Conservation (phyloP, 2,113 vertebrate genomes). For the Ariopsis seemanni region DNA sequence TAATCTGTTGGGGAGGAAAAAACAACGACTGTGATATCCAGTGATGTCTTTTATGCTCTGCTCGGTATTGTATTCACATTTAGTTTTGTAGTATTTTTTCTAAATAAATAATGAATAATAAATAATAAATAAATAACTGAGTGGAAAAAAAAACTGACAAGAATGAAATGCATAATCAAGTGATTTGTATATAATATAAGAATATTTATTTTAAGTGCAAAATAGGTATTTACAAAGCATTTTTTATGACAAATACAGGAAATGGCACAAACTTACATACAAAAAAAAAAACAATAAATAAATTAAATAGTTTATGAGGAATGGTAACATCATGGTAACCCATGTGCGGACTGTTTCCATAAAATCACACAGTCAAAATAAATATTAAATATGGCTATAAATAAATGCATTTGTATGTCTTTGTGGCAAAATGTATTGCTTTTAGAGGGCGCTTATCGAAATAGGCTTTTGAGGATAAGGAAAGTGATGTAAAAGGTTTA, state of each 20-base stretch:
- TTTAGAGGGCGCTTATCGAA: constrained; percentile 3
- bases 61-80: not conserved
- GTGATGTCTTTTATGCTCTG: not conserved
- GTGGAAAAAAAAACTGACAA: not conserved
- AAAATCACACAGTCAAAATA: constrained; percentile 72
- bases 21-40: not conserved
- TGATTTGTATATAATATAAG: constrained; percentile 76
- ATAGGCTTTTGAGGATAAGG: constrained; percentile 16
- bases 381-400: constrained; percentile 84
- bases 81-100: not conserved
- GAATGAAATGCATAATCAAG: constrained; percentile 17
- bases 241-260: constrained; percentile 61
- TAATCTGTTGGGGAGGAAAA: not conserved
- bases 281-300: constrained; percentile 72
- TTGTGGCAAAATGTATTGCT: constrained; percentile 51
- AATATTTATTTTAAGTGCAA: constrained; percentile 73
- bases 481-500: constrained; percentile 8
- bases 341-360: constrained; percentile 62
- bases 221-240: constrained; percentile 34
- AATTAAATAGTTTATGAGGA: constrained; percentile 71
- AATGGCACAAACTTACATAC: constrained; percentile 61
- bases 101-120: too few species aligned
- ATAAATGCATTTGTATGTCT: constrained; percentile 72
- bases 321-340: constrained; percentile 63
- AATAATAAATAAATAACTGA: too few species aligned